Conservation (phyloP, 2,888 invertebrate species). For the Tineola bisselliella region DNA sequence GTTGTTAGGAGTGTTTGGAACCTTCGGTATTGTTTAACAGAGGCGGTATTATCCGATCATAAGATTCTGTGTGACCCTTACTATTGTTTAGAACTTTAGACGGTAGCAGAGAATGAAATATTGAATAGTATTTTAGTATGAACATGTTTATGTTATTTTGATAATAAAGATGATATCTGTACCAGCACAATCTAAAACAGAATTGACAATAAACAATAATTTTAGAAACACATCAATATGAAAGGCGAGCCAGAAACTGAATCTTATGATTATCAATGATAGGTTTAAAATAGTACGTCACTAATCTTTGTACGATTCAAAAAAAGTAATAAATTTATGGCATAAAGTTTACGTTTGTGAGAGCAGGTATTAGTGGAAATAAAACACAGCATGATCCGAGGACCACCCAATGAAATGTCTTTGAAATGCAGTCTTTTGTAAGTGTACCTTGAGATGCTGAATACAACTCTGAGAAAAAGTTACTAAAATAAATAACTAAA, state of each 20-base stretch:
- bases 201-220: too few species aligned
- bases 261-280: background rate
- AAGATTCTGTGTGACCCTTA: conserved; percentile 41
- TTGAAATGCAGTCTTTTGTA: background rate
- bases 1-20: conserved; percentile 58
- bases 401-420: conserved; percentile 13
- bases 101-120: conserved; percentile 37
- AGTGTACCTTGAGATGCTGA: too few species aligned
- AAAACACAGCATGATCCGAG: conserved; percentile 13
- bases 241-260: too few species aligned
- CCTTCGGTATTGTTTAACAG: conserved; percentile 56
- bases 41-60: conserved; percentile 46
- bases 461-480: too few species aligned
- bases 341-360: conserved; percentile 1
- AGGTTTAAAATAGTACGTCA: too few species aligned
- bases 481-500: too few species aligned
- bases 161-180: conserved; percentile 16
- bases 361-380: conserved; percentile 2
- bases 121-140: conserved; percentile 23
- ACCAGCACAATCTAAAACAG: background rate
- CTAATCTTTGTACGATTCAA: too few species aligned
- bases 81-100: conserved; percentile 38
- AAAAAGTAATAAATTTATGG: too few species aligned
- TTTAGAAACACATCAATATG: too few species aligned
- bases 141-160: conserved; percentile 18